Evolutionary conservation across 2,113 vertebrate species (phyloP).

Genomic region (western clawed frog (Xenopus tropicalis)): DNA sequence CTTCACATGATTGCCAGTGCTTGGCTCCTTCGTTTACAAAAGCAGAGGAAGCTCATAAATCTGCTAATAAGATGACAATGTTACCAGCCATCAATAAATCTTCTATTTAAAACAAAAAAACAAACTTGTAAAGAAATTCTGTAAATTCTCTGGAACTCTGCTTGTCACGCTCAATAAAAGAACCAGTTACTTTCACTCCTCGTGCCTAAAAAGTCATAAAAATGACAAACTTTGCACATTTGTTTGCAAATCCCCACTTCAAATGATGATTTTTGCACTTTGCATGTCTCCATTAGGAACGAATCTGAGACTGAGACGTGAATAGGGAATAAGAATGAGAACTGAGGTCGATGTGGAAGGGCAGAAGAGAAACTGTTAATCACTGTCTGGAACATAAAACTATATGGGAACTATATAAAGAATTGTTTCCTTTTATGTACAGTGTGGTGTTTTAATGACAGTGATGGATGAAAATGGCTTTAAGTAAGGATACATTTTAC

Average conservation of each 20-base stretch:
- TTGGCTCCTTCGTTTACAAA: conserved; percentile 12
- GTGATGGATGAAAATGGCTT: too few species aligned
- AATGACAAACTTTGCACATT: conserved; percentile 19
- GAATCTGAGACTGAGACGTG: too few species aligned
- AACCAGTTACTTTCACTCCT: conserved; percentile 3
- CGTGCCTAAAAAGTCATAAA: conserved; percentile 24
- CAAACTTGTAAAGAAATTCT: background rate
- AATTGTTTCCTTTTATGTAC: too few species aligned
- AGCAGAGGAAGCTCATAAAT: conserved; percentile 26
- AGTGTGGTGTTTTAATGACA: too few species aligned
- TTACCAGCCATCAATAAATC: conserved; percentile 12
- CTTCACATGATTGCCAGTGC: background rate
- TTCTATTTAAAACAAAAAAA: conserved; percentile 10
- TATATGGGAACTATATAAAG: too few species aligned
- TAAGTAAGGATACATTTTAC: too few species aligned
- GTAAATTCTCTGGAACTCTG: background rate
- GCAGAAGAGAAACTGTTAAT: too few species aligned
- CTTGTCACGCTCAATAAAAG: conserved; percentile 10
- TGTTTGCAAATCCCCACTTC: conserved; percentile 16
- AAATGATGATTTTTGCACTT: background rate
- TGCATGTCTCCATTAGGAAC: too few species aligned
- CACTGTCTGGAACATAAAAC: too few species aligned
- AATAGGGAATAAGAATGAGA: too few species aligned
- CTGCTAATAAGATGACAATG: conserved; percentile 25
- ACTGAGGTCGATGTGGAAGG: too few species aligned